A percentile compares a stretch with the other conserved stretches of the same genome.
Conservation (phyloP, 2,888 invertebrate species). For the Buathra laborator region DNA sequence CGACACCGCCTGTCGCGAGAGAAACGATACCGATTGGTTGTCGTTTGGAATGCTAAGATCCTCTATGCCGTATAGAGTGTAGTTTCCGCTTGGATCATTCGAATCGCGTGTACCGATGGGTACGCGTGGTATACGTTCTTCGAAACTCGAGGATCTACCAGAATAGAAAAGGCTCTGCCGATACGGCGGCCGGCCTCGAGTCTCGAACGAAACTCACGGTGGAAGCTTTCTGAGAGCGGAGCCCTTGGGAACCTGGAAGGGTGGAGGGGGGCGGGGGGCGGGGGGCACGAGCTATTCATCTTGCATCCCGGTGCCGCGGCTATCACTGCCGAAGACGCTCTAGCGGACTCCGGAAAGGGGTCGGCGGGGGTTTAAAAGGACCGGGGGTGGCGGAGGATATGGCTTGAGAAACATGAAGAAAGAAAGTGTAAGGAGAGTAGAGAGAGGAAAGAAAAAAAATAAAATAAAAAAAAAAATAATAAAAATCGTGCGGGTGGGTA, state of each 20-base stretch:
- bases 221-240: slow-evolving; percentile 35
- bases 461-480: background rate
- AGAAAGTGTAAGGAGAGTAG: slow-evolving; percentile 41
- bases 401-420: slow-evolving; percentile 49
- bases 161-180: slow-evolving; percentile 60
- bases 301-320: slow-evolving; percentile 71
- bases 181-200: slow-evolving; percentile 51
- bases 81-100: slow-evolving; percentile 1
- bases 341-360: slow-evolving; percentile 35
- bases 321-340: slow-evolving; percentile 60
- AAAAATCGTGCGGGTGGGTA: slow-evolving; percentile 31
- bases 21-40: slow-evolving; percentile 63
- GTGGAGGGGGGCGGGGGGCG: background rate
- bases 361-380: slow-evolving; percentile 75
- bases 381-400: slow-evolving; percentile 57
- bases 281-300: slow-evolving; percentile 74
- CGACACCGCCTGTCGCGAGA: slow-evolving; percentile 54
- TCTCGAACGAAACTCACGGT: slow-evolving; percentile 50
- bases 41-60: slow-evolving; percentile 63
- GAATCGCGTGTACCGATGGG: too few species aligned
- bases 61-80: slow-evolving; percentile 11
- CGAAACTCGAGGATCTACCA: slow-evolving; percentile 43
- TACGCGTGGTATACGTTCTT: background rate
- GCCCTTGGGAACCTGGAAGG: background rate
- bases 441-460: slow-evolving; percentile 24